Evolutionary conservation across 2,888 invertebrate genomes (phyloP).

Genomic region (Glyphotaelius pellucidus): DNA sequence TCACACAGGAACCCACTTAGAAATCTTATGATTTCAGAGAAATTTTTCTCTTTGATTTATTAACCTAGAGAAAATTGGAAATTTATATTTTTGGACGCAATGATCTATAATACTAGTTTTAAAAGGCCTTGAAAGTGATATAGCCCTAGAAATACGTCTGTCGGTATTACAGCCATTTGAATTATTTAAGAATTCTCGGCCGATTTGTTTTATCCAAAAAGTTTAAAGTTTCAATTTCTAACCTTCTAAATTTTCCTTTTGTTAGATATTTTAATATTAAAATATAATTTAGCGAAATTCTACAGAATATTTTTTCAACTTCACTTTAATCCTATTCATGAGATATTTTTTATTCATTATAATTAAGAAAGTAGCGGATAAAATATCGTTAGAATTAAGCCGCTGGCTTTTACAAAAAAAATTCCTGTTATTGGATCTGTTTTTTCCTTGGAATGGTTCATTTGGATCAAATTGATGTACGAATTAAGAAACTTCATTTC

Average conservation of each 20-base stretch:
- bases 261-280: background rate
- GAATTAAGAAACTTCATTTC: constrained; percentile 34
- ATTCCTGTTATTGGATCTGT: background rate
- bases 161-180: background rate
- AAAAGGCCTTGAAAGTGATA: too few species aligned
- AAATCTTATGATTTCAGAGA: too few species aligned
- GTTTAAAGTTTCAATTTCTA: background rate
- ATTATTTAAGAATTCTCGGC: background rate
- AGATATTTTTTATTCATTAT: background rate
- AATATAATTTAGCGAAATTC: background rate
- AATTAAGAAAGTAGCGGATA: background rate
- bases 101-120: too few species aligned
- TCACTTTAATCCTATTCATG: background rate
- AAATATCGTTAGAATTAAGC: background rate
- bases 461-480: constrained; percentile 9
- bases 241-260: background rate
- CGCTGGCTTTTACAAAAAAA: background rate
- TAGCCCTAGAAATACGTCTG: too few species aligned
- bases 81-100: too few species aligned
- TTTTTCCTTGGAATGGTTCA: background rate
- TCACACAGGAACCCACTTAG: too few species aligned
- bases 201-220: background rate
- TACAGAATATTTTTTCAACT: background rate
- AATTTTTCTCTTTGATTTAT: too few species aligned
- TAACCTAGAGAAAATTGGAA: too few species aligned